phyloP scores from a whole-genome alignment of 2,888 invertebrate species.

The Drosophila nr. medialis region DNA sequence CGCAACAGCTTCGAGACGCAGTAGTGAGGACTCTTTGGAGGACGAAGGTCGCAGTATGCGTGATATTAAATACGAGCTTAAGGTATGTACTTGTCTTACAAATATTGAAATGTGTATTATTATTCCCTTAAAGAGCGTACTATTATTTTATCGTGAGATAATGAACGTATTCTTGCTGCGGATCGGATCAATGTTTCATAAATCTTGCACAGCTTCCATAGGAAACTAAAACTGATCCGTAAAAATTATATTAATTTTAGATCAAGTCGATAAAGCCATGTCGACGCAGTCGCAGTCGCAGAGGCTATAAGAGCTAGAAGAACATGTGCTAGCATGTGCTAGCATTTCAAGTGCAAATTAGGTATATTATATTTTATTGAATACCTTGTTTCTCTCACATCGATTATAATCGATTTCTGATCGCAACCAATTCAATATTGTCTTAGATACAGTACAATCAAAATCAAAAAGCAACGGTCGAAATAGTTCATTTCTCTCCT shows the following conservation, averaged over 20 bases:
- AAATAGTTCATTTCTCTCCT: background rate
- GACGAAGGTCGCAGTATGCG: conserved; percentile 91
- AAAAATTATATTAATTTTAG: too few relatives aligned
- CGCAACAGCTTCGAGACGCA: conserved; percentile 90
- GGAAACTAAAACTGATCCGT: background rate
- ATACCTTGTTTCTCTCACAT: too few relatives aligned
- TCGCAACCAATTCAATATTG: background rate
- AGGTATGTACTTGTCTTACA: conserved; percentile 66
- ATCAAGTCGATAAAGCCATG: too few relatives aligned
- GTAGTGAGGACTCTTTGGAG: conserved; percentile 95
- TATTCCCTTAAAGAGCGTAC: background rate
- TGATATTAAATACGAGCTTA: conserved; percentile 84
- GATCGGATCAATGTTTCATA: background rate
- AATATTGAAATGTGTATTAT: background rate
- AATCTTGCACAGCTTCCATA: background rate
- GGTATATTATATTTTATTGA: too few relatives aligned
- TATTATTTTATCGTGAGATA: background rate
- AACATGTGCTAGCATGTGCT: too few relatives aligned
- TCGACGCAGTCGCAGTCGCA: too few relatives aligned
- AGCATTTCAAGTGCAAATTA: too few relatives aligned
- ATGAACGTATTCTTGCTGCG: background rate
- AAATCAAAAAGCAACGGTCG: background rate
- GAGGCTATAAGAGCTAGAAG: too few relatives aligned
- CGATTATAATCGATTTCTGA: background rate
- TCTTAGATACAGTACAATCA: background rate